A percentile compares a stretch with the other conserved stretches of the same genome.
These are phyloP conservation scores for Willisornis vidua DNA, from an alignment of 2,113 vertebrate species.

Conservation along the genomic window DNA sequence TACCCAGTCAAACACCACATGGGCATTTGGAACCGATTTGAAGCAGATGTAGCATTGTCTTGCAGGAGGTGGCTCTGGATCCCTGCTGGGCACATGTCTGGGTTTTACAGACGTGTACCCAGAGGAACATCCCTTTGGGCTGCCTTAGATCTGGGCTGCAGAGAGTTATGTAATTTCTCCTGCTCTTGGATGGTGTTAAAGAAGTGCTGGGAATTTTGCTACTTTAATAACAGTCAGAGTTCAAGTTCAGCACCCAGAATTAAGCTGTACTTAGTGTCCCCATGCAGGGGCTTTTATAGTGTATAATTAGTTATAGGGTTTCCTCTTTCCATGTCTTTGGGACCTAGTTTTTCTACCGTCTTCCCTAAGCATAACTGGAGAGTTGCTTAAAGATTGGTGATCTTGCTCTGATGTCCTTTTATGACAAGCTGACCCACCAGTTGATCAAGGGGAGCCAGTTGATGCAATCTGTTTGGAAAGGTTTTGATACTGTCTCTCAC, in stretches of 20 bases:
- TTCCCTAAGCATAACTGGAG: not conserved
- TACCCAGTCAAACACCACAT: fast-evolving
- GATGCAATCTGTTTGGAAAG: not conserved
- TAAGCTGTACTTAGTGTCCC: not conserved
- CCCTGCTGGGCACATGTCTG: not conserved
- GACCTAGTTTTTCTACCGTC: not conserved
- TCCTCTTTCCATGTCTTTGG: not conserved
- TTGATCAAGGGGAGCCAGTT: not conserved
- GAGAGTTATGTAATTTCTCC: not conserved
- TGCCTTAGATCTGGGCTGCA: not conserved
- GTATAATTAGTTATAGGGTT: not conserved
- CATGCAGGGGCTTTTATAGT: not conserved
- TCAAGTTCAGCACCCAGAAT: not conserved
- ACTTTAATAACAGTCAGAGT: not conserved
- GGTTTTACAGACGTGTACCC: not conserved
- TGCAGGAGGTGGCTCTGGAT: not conserved
- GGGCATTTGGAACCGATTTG: not conserved
- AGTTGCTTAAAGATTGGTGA: not conserved
- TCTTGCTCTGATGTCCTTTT: not conserved
- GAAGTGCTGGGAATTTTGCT: not conserved
- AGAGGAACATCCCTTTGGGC: not conserved
- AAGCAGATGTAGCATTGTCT: not conserved
- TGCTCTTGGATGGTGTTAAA: not conserved
- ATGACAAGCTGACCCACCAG: not conserved
- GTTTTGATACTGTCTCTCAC: not conserved